Evolutionary conservation across 2,888 invertebrate genomes (phyloP), one percentile per base, ranked within the genome.

Genomic region (Trachelus tabidus): DNA sequence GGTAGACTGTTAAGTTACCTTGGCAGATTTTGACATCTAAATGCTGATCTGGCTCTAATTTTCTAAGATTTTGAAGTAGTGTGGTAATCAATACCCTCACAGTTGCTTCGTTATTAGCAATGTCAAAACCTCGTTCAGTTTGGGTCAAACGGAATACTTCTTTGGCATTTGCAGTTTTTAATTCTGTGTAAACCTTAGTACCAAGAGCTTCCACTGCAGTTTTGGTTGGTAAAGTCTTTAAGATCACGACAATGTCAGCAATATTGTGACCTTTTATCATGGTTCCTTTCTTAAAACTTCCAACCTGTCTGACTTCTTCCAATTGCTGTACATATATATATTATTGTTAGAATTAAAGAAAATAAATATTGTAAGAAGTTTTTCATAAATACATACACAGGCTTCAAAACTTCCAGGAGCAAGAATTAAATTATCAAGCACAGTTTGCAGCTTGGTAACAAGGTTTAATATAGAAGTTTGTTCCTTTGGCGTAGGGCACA

Each of bases 231-330:
- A 99, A 91, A 0, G 99, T 98, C 93, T 99, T 99, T 81, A 99
- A 94, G 82, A 99, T 98, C 1, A 99, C 98, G 0, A 99, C 99
- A 81, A 99, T 96, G 88, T 99, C 99, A 0, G 99, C 99, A 0
- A 98, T 96, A 91, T 98, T 98, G 92, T 97, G 97, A 1, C 98
- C 98, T 0, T 97, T 96, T 90, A 99, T 95, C 96, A 99, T 98
- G 0, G 99, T 99, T 2, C 99, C 98, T 89, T 99, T 99, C 92
- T 99, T 99, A 92, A 98, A 99, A 0, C 99, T 98, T 0, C 99
- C 99, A 11, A 99, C 99, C 92, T 98, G 98, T 1, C 98, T 94
- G 0, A 98, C 98, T 92, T 99, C 99, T 89, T 98, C 97, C 75
- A 98, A 93, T 95, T 97, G 96, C 96, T 97, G 84, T 30, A 91